phyloP scores from a whole-genome alignment of 2,113 vertebrate species.

The Corythornis vintsioides region DNA sequence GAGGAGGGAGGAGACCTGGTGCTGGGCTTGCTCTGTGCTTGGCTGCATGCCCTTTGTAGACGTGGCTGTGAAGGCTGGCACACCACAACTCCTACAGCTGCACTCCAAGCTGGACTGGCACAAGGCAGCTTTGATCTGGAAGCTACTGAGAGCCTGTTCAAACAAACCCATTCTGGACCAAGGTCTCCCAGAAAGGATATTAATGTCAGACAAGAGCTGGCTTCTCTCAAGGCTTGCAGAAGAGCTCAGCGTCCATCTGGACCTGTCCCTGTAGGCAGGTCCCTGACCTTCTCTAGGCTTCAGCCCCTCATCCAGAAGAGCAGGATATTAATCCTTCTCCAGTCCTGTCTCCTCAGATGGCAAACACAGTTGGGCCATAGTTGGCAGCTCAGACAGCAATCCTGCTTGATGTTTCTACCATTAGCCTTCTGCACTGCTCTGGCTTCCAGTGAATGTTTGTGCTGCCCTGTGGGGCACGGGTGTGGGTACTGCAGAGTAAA shows the following conservation, averaged over 20 bases:
- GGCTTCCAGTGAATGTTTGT: not conserved
- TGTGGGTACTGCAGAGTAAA: not conserved
- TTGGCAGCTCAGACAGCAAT: not conserved
- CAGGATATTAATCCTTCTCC: conserved; percentile 4
- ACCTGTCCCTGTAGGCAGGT: not conserved
- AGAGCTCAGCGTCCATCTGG: conserved; percentile 36
- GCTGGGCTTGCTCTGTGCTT: not conserved
- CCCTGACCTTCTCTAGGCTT: conserved; percentile 44
- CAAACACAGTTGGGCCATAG: not conserved
- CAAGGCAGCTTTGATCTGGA: not conserved
- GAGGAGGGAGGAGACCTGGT: not conserved
- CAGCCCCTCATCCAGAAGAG: not conserved
- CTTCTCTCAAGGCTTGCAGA: not conserved
- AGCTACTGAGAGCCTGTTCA: not conserved
- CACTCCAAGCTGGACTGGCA: not conserved
- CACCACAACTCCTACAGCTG: not conserved
- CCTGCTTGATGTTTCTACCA: not conserved
- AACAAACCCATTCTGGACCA: not conserved
- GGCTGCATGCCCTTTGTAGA: not conserved
- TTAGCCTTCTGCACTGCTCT: not conserved
- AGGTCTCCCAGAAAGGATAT: not conserved
- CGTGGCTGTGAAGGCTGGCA: not conserved
- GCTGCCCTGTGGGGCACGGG: not conserved
- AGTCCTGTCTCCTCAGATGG: not conserved
- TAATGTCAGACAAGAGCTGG: conserved; percentile 11